These are phyloP conservation scores for Candidula unifasciata DNA, from an alignment of 2,888 invertebrate species.

Conservation along the genomic window DNA sequence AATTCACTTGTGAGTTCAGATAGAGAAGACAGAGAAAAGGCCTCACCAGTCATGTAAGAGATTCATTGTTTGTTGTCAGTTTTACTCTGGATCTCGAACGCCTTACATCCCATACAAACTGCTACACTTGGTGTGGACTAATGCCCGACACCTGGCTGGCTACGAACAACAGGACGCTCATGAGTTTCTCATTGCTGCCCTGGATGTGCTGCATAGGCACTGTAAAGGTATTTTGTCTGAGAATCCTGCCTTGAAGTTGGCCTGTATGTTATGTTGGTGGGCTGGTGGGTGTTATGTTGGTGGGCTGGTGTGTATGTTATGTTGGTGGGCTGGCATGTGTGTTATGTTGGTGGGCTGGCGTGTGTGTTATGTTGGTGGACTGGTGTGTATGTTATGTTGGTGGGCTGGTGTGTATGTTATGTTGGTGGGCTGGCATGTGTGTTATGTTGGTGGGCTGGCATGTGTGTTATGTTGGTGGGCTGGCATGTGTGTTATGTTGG, in stretches of 20 bases:
- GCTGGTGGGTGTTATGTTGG: neutral
- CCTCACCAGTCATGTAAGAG: too few relatives aligned
- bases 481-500: too few relatives aligned
- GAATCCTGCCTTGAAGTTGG: too few relatives aligned
- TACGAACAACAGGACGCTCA: slow-evolving; percentile 99
- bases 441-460: too few relatives aligned
- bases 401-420: neutral
- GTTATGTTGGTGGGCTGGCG: too few relatives aligned
- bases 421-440: neutral
- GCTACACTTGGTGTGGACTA: slow-evolving; percentile 96
- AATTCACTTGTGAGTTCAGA: too few relatives aligned
- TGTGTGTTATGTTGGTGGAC: neutral
- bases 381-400: too few relatives aligned
- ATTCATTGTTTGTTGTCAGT: slow-evolving; percentile 82
- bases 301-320: neutral
- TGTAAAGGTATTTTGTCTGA: slow-evolving; percentile 80
- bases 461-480: neutral
- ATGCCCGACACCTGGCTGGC: slow-evolving; percentile 94
- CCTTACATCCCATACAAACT: slow-evolving; percentile 93
- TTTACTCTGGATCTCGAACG: slow-evolving; percentile 92
- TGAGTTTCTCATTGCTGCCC: slow-evolving; percentile 97
- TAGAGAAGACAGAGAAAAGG: too few relatives aligned
- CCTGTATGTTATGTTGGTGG: neutral
- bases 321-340: neutral
- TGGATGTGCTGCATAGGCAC: slow-evolving; percentile 93